Base-by-base conservation (phyloP, 1,140 invertebrate species). In the Drosophila rufa region DNA sequence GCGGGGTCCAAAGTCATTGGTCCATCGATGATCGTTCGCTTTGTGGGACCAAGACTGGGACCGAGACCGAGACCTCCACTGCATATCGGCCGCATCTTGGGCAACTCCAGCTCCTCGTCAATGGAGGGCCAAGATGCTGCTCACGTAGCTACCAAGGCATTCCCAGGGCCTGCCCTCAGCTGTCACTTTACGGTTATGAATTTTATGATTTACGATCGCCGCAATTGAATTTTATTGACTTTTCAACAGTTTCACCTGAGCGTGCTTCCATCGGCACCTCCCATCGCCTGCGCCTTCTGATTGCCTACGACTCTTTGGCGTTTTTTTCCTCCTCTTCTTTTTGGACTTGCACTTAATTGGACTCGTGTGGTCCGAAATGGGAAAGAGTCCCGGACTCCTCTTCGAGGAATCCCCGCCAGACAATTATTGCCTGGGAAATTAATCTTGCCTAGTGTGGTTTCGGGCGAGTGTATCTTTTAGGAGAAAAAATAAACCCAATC, bases 131-230 rank as follows among this genome's bases (percentile, higher is more conserved):
- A 46, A 75, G 53, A 80, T 80, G 65, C 82, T 50, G 62, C 67
- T 78, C 80, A 78, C 68, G 62, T 79, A 79, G 59, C 71, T 46
- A 17, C 47, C 45, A 64, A 64, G 67, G 85, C 81, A 90, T 89
- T 90, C 86, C 85, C 86, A 90, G 69, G 64, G 85, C 81, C 76
- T 89, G 81, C 84, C 87, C 85, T 79, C 76, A 91, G 82, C 87
- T 91, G 87, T 91, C 87, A 91, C 87, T 91, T 91, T 91, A 91
- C 87, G 87, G 87, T 91, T 91, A 91, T 91, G 90, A 91, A 75
- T 79, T 91, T 91, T 91, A 91, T 91, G 87, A 91, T 91, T 91
- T 91, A 91, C 79, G 87, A 82, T 91, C 86, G 67, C 56, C 45
- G 85, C 85, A 89, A 89, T 89, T 89, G 85, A 71, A 89, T 90